Evolutionary conservation across 2,797 vertebrate species (phyloP).

Genomic region (Tauraco hartlaubi): DNA sequence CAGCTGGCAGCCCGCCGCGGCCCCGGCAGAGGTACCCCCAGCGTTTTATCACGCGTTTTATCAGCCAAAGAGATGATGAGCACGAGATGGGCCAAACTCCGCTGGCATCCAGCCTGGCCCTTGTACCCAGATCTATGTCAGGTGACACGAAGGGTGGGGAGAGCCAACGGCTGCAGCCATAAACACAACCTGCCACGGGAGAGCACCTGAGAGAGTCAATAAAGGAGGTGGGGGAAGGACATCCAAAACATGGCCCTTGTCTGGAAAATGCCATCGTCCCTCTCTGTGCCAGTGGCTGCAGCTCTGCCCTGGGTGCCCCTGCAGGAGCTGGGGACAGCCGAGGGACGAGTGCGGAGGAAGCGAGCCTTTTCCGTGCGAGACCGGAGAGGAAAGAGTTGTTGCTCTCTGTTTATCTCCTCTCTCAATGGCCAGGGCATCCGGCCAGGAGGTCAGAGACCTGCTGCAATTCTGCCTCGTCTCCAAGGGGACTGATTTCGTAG

Average conservation of each 20-base stretch:
- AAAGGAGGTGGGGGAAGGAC: not conserved
- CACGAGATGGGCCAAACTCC: accelerated
- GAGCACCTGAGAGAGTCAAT: not conserved
- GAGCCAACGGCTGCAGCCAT: not conserved
- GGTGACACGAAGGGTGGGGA: not conserved
- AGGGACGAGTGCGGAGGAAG: not conserved
- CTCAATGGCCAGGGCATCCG: not conserved
- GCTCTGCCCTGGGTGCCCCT: not conserved
- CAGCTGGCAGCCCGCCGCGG: accelerated
- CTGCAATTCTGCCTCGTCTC: not conserved
- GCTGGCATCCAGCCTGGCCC: not conserved
- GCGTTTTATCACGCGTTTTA: not conserved
- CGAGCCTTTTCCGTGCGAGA: not conserved
- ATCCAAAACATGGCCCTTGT: not conserved
- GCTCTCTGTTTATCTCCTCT: not conserved
- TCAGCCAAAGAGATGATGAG: accelerated
- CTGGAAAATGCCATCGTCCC: not conserved
- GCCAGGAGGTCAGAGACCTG: not conserved
- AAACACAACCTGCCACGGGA: not conserved
- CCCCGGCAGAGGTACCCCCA: accelerated
- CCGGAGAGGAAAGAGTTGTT: not conserved
- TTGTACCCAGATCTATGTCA: not conserved
- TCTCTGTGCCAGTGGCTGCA: not conserved
- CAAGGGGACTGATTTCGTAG: not conserved
- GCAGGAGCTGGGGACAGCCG: accelerated